These are phyloP conservation scores for Papio anubis DNA, from an alignment of 2,113 vertebrate genomes.

Conservation along the genomic window DNA sequence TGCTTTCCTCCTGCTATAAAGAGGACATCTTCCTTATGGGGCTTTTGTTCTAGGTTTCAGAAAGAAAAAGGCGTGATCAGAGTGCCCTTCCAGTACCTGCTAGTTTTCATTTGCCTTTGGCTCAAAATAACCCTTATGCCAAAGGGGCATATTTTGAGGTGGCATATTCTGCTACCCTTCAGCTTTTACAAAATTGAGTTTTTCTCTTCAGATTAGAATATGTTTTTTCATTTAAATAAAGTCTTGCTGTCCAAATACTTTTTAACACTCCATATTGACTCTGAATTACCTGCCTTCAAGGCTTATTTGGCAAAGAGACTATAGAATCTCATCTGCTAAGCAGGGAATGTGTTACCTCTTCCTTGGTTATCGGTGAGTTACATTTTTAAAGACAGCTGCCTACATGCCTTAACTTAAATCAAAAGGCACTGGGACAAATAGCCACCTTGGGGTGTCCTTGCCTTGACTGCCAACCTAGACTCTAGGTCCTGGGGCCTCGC, in stretches of 20 bases:
- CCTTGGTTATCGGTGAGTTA: not conserved
- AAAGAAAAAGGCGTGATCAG: not conserved
- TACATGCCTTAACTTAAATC: not conserved
- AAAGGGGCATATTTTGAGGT: not conserved
- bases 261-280: not conserved
- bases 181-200: not conserved
- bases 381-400: not conserved
- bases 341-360: not conserved
- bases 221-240: conserved; percentile 30
- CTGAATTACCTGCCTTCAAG: not conserved
- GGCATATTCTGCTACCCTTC: not conserved
- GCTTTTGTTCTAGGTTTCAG: not conserved
- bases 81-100: not conserved
- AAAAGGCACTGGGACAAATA: not conserved
- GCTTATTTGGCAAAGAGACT: not conserved
- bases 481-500: not conserved
- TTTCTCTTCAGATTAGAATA: conserved; percentile 17
- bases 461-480: not conserved
- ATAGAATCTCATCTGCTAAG: not conserved
- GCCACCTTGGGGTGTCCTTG: not conserved
- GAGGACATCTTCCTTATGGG: not conserved
- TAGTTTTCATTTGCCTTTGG: not conserved
- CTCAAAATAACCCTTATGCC: not conserved
- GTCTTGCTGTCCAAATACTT: not conserved
- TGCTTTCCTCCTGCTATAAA: too few relatives aligned